Conservation (phyloP, 1,140 invertebrate species). For the Lucilia cuprina region DNA sequence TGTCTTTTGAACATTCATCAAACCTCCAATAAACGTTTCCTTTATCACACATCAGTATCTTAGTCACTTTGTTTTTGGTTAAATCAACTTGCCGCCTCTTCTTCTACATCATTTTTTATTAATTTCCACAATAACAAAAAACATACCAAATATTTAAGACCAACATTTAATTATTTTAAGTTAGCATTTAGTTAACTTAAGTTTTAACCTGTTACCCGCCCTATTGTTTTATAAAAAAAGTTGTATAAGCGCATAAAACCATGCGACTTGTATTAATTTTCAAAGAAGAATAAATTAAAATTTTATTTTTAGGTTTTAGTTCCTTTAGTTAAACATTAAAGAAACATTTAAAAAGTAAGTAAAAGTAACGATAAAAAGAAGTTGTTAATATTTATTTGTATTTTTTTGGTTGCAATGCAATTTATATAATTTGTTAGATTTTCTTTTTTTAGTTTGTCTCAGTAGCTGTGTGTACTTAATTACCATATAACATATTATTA, state of each 20-base stretch:
- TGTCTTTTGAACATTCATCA: not conserved
- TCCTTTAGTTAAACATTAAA: not conserved
- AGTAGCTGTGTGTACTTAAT: not conserved
- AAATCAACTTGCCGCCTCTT: not conserved
- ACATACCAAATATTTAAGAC: constrained; percentile 58
- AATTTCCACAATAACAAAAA: not conserved
- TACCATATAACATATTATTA: not conserved
- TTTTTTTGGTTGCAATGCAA: not conserved
- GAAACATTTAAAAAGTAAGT: not conserved
- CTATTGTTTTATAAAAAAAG: not conserved
- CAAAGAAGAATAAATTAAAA: not conserved
- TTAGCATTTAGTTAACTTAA: constrained; percentile 44
- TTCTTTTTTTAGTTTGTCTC: not conserved
- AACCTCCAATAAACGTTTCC: constrained; percentile 18
- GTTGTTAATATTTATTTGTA: not conserved
- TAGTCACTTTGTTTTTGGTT: constrained; percentile 45
- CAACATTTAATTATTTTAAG: constrained; percentile 57
- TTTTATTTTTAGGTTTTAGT: constrained; percentile 8
- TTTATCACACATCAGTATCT: constrained; percentile 55
- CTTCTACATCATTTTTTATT: not conserved
- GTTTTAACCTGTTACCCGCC: not conserved
- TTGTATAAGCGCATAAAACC: no score
- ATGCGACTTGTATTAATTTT: no score
- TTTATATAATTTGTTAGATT: not conserved
- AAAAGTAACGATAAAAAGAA: not conserved